Conservation (phyloP, 2,113 vertebrate genomes). For the Puma concolor region DNA sequence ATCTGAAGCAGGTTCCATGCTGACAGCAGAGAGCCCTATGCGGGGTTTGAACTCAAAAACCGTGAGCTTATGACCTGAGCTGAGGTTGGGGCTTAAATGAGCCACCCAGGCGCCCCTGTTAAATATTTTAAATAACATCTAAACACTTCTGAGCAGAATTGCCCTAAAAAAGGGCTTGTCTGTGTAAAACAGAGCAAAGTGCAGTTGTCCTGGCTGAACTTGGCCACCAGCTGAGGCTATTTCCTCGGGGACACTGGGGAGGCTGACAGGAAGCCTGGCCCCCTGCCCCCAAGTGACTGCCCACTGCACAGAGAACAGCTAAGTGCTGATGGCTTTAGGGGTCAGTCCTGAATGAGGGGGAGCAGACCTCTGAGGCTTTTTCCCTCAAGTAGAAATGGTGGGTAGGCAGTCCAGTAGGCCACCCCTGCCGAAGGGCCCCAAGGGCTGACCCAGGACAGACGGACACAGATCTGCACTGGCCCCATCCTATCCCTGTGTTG, state of each 20-base stretch:
- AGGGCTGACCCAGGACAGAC: neutral
- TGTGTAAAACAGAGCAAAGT: neutral
- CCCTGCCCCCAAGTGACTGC: neutral
- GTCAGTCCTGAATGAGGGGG: neutral
- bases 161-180: neutral
- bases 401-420: too few relatives aligned
- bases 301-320: neutral
- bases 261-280: neutral
- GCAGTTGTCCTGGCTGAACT: neutral
- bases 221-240: neutral
- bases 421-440: neutral
- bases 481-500: fast-evolving
- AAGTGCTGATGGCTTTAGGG: neutral
- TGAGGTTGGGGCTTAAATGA: too few relatives aligned
- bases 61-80: too few relatives aligned
- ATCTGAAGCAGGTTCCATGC: too few relatives aligned
- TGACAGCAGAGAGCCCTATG: too few relatives aligned
- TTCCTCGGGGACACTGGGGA: fast-evolving
- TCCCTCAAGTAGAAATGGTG: neutral
- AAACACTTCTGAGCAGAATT: neutral
- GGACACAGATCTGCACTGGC: neutral
- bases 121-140: neutral
- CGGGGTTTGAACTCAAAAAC: too few relatives aligned
- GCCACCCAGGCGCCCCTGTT: too few relatives aligned
- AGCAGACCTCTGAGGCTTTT: neutral